A percentile compares a stretch with the other conserved stretches of the same genome.
These are phyloP conservation scores for Erinaceus europaeus DNA, from an alignment of 2,113 vertebrate species.

Conservation along the genomic window DNA sequence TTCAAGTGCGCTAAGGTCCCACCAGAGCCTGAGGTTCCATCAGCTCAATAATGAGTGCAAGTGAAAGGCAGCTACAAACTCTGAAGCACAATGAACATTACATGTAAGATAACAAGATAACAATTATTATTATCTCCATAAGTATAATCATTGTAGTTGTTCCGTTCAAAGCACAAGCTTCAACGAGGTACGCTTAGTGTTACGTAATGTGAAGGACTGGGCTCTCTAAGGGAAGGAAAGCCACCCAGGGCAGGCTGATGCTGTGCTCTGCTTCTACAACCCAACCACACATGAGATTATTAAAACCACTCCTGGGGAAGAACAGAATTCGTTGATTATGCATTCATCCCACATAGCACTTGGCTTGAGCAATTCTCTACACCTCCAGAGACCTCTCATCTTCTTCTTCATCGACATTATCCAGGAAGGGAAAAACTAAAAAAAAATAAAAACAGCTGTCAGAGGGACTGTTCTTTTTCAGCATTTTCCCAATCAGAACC, in stretches of 20 bases:
- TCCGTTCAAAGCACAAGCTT: background rate
- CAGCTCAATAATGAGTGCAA: background rate
- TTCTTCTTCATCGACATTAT: conserved; percentile 71
- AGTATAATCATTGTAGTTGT: background rate
- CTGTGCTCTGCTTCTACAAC: conserved; percentile 6
- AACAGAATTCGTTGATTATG: conserved; percentile 61
- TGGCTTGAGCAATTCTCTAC: conserved; percentile 65
- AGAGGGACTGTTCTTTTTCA: conserved; percentile 69
- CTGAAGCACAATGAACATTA: background rate
- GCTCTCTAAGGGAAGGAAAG: background rate
- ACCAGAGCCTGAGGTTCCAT: background rate
- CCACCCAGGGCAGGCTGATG: background rate
- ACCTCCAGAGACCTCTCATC: conserved; percentile 71
- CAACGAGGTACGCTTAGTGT: no score
- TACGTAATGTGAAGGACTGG: background rate
- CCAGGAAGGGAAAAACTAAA: no score
- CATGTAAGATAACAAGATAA: no score
- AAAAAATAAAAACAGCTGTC: conserved; percentile 65
- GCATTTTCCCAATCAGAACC: conserved; percentile 71
- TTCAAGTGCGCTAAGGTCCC: background rate
- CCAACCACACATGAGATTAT: conserved; percentile 57
- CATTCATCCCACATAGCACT: conserved; percentile 69
- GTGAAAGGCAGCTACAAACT: background rate
- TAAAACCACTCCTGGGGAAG: conserved; percentile 59
- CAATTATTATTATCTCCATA: background rate